Conservation (phyloP, 2,888 invertebrate genomes). For the Cosmia trapezina region DNA sequence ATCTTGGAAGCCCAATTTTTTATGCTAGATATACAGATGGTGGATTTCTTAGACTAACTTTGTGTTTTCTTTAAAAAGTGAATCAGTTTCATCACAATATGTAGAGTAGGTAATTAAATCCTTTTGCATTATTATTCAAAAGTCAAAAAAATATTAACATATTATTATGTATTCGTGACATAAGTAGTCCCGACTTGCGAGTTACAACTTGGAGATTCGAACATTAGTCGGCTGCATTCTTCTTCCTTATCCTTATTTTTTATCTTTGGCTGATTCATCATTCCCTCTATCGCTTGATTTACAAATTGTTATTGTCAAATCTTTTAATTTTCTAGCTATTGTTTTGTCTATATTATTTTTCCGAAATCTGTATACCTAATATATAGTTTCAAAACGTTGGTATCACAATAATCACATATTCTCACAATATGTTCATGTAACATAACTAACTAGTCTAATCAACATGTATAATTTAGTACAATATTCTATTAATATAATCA, state of each 20-base stretch:
- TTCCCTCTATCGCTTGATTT: neutral
- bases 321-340: neutral
- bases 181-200: neutral
- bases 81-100: neutral
- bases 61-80: neutral
- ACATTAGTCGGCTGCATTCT: neutral
- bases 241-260: neutral
- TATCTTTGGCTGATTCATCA: neutral
- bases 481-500: slow-evolving; percentile 69
- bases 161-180: neutral
- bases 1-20: slow-evolving; percentile 71
- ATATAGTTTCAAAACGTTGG: slow-evolving; percentile 59
- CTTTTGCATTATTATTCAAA: neutral
- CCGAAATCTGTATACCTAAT: slow-evolving; percentile 64
- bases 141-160: neutral
- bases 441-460: slow-evolving; percentile 69
- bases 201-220: neutral
- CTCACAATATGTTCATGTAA: slow-evolving; percentile 61
- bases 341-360: neutral
- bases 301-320: slow-evolving; percentile 1
- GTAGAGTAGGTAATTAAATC: neutral
- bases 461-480: slow-evolving; percentile 72
- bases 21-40: slow-evolving; percentile 67
- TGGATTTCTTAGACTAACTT: neutral
- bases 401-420: slow-evolving; percentile 68